phyloP scores from a whole-genome alignment of 2,888 invertebrate species.

The Ectemnius cavifrons region DNA sequence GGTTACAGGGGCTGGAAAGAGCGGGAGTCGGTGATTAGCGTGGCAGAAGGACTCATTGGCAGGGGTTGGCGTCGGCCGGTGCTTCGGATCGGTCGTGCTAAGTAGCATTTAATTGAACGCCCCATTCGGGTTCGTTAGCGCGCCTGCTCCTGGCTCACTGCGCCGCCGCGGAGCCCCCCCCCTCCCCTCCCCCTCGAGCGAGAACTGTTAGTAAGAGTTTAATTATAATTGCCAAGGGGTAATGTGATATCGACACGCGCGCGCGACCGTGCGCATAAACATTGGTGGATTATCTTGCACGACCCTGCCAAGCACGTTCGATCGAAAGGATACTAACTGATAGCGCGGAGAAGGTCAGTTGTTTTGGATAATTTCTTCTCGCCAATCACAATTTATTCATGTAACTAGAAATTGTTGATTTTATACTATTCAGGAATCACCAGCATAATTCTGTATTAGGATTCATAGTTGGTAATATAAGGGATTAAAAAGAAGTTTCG shows the following conservation, averaged over 20 bases:
- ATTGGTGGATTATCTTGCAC: conserved; percentile 51
- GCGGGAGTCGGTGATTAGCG: conserved; percentile 63
- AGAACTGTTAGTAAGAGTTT: conserved; percentile 69
- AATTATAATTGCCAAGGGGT: conserved; percentile 66
- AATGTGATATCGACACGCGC: conserved; percentile 56
- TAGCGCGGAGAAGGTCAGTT: background rate
- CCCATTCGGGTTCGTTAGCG: conserved; percentile 73
- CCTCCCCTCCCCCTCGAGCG: conserved; percentile 22
- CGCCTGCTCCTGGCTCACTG: conserved; percentile 51
- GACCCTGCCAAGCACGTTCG: background rate
- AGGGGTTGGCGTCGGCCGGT: conserved; percentile 22
- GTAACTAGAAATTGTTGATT: no score
- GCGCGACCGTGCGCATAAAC: conserved; percentile 56
- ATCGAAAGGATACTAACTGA: conserved; percentile 9
- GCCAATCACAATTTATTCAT: no score
- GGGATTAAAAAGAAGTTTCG: no score
- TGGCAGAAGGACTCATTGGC: conserved; percentile 45
- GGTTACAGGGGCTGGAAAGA: conserved; percentile 26
- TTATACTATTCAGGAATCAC: no score
- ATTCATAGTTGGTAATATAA: no score
- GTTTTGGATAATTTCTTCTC: no score
- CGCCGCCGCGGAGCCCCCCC: conserved; percentile 50
- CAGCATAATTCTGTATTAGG: no score
- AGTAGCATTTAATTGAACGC: conserved; percentile 74
- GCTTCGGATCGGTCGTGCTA: conserved; percentile 56